Percentiles rank a stretch among this genome's conserved stretches.
Conservation (phyloP, 2,797 vertebrate species). For the Nyctibius grandis region DNA sequence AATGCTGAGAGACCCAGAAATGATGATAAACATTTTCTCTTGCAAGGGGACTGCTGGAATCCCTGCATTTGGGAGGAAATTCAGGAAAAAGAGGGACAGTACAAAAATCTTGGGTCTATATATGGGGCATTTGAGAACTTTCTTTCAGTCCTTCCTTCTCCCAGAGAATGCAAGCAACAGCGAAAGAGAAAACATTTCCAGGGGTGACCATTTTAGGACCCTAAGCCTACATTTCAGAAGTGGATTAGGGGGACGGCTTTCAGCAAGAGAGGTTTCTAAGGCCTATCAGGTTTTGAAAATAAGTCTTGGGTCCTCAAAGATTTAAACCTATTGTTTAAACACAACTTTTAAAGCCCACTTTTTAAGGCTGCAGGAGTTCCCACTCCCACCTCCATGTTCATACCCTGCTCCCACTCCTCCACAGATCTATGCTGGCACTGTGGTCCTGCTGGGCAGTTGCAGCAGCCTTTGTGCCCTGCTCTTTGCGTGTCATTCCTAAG, state of each 20-base stretch:
- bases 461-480: slow-evolving; percentile 7
- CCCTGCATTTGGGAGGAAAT: not conserved
- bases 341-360: not conserved
- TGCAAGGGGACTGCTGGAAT: not conserved
- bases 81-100: not conserved
- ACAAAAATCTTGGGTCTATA: not conserved
- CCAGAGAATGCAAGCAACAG: not conserved
- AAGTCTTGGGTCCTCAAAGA: not conserved
- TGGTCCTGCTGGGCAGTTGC: not conserved
- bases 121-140: not conserved
- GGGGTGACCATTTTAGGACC: not conserved
- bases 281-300: not conserved
- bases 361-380: not conserved
- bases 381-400: not conserved
- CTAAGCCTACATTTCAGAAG: not conserved
- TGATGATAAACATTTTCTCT: not conserved
- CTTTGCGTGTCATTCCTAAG: slow-evolving; percentile 21
- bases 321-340: not conserved
- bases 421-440: not conserved
- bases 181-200: not conserved
- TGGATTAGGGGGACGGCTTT: not conserved
- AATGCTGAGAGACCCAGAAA: not conserved
- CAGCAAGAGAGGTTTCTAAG: not conserved
- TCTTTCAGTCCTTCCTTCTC: not conserved
- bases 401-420: not conserved